Conservation (phyloP, 2,888 invertebrate species). For the Hyposoter didymator region DNA sequence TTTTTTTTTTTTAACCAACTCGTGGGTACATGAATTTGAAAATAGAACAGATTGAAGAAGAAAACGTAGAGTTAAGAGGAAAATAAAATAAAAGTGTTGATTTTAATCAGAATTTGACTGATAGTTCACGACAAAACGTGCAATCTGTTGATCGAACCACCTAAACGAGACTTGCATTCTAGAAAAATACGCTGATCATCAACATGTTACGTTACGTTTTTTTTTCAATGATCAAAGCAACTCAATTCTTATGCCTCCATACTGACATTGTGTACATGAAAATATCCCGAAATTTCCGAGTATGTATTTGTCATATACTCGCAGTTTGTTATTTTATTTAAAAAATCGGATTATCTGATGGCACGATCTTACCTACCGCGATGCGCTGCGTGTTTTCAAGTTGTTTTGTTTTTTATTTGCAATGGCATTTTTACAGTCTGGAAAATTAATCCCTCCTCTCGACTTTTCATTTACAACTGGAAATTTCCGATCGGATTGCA, state of each 20-base stretch:
- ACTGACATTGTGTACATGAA: not conserved
- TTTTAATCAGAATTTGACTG: not conserved
- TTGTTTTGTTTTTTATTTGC: too few species aligned
- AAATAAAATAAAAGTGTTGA: not conserved
- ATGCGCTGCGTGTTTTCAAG: too few species aligned
- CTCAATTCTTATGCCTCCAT: not conserved
- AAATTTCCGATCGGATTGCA: constrained; percentile 29
- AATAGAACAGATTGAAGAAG: not conserved
- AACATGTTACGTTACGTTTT: not conserved
- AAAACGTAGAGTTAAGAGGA: not conserved
- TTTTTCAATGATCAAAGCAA: not conserved
- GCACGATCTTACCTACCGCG: too few species aligned
- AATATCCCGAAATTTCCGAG: not conserved
- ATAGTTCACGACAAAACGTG: not conserved
- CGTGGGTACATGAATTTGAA: not conserved
- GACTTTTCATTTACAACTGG: not conserved
- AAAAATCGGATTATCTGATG: not conserved
- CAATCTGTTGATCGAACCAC: not conserved
- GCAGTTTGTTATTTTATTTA: not conserved
- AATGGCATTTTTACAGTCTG: too few species aligned
- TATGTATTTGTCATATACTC: not conserved
- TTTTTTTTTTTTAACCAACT: not conserved
- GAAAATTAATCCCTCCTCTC: not conserved
- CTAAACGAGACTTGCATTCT: not conserved
- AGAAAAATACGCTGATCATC: not conserved